A percentile compares a stretch with the other conserved stretches of the same genome.
phyloP scores from a whole-genome alignment of 2,797 vertebrate species.

The Menidia menidia region DNA sequence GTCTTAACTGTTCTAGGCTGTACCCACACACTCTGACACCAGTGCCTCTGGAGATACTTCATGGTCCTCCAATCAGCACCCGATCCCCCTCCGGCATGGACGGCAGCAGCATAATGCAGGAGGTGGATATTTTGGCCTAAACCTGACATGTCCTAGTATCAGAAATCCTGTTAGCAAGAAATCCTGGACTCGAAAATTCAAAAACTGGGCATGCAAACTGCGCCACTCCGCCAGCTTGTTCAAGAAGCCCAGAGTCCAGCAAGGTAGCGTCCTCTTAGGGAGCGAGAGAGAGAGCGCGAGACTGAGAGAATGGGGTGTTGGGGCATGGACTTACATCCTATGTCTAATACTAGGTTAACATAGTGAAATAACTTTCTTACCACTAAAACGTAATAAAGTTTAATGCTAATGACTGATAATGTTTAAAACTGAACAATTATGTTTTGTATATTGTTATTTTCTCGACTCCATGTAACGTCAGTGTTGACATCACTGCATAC shows the following conservation, averaged over 20 bases:
- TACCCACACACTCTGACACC: slow-evolving; percentile 83
- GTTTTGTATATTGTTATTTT: slow-evolving; percentile 62
- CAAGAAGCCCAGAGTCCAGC: slow-evolving; percentile 94
- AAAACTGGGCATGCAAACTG: slow-evolving; percentile 97
- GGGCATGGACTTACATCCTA: slow-evolving; percentile 78
- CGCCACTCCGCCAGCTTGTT: slow-evolving; percentile 96
- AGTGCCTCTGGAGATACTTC: slow-evolving; percentile 80
- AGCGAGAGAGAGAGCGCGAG: slow-evolving; percentile 72
- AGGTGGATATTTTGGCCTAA: slow-evolving; percentile 99
- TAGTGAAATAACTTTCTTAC: slow-evolving; percentile 73
- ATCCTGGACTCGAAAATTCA: slow-evolving; percentile 97
- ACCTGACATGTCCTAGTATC: slow-evolving; percentile 99
- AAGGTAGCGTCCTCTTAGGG: slow-evolving; percentile 93
- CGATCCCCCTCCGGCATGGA: slow-evolving; percentile 81
- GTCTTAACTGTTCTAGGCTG: slow-evolving; percentile 85
- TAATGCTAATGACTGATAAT: slow-evolving; percentile 59
- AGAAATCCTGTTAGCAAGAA: slow-evolving; percentile 98
- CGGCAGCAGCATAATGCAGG: slow-evolving; percentile 89
- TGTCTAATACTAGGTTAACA: slow-evolving; percentile 78
- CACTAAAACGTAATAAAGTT: slow-evolving; percentile 63
- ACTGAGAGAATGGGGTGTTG: slow-evolving; percentile 81
- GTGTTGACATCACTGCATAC: slow-evolving; percentile 74
- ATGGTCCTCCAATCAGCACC: slow-evolving; percentile 83
- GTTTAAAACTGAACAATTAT: slow-evolving; percentile 56
- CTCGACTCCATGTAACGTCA: slow-evolving; percentile 61